Evolutionary conservation across 2,113 vertebrate genomes (phyloP).

Genomic region (Pituophis catenifer): DNA sequence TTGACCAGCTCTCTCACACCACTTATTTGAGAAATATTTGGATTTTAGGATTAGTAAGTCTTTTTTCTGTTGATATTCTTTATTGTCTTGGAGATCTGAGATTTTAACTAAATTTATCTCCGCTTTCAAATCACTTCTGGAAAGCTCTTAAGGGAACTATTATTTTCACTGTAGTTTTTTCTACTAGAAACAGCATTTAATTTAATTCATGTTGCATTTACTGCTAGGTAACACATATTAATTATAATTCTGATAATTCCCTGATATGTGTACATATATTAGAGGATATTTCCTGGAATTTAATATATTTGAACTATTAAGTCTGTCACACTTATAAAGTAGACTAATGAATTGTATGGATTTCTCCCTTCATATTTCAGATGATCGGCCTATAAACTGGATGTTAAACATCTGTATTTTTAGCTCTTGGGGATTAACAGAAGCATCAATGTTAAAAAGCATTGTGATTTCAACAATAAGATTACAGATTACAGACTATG

Average conservation of each 20-base stretch:
- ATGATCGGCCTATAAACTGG: slow-evolving; percentile 79
- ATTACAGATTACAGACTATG: slow-evolving; percentile 85
- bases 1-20: slow-evolving; percentile 87
- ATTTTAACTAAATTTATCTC: slow-evolving; percentile 74
- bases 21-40: slow-evolving; percentile 75
- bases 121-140: slow-evolving; percentile 66
- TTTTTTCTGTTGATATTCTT: slow-evolving; percentile 69
- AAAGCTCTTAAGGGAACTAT: slow-evolving; percentile 71
- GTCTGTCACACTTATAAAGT: slow-evolving; percentile 73
- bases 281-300: slow-evolving; percentile 15
- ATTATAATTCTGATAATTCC: slow-evolving; percentile 64
- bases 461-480: slow-evolving; percentile 87
- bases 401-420: slow-evolving; percentile 86
- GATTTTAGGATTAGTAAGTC: slow-evolving; percentile 70
- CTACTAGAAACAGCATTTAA: slow-evolving; percentile 69
- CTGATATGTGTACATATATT: slow-evolving; percentile 45
- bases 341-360: slow-evolving; percentile 78
- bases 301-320: slow-evolving; percentile 77
- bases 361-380: slow-evolving; percentile 80
- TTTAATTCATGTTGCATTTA: slow-evolving; percentile 75
- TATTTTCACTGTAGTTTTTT: slow-evolving; percentile 69
- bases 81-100: slow-evolving; percentile 65
- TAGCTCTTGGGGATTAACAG: slow-evolving; percentile 87
- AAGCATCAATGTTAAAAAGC: slow-evolving; percentile 91
- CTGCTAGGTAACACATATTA: slow-evolving; percentile 74